Percentiles rank a stretch among this genome's conserved stretches.
Evolutionary conservation across 1,140 invertebrate genomes (phyloP).

Genomic region (Drosophila fuyamai): DNA sequence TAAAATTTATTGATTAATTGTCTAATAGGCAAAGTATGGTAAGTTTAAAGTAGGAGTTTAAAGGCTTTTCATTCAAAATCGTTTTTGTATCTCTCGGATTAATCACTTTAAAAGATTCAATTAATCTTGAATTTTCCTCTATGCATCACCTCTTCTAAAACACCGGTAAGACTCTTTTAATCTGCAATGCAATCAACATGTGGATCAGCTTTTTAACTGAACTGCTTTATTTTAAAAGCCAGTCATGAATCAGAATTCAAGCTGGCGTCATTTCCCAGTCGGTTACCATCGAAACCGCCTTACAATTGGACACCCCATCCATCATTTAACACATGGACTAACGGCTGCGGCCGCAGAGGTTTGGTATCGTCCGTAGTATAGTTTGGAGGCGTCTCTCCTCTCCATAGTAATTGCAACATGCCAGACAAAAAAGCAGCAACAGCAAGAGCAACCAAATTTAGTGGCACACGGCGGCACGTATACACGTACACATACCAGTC

Average conservation of each 20-base stretch:
- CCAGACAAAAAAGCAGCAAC: slow-evolving; percentile 48
- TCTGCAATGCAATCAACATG: slow-evolving; percentile 9
- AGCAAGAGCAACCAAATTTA: slow-evolving; percentile 54
- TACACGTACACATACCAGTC: slow-evolving; percentile 52
- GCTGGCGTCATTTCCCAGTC: slow-evolving; percentile 37
- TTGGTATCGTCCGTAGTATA: slow-evolving; percentile 21
- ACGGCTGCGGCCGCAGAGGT: slow-evolving; percentile 17
- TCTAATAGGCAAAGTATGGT: too few relatives aligned
- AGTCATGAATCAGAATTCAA: slow-evolving; percentile 26
- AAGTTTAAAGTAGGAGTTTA: too few relatives aligned
- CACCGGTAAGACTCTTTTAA: neutral
- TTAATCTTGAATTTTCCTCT: neutral
- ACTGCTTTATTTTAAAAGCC: slow-evolving; percentile 5
- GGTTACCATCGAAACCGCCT: slow-evolving; percentile 43
- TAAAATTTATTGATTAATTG: too few relatives aligned
- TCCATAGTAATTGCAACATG: slow-evolving; percentile 59
- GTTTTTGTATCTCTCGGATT: neutral
- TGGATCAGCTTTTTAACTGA: slow-evolving; percentile 6
- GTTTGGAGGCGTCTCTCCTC: slow-evolving; percentile 38
- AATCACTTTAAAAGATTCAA: neutral
- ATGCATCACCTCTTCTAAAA: neutral
- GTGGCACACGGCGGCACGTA: slow-evolving; percentile 53
- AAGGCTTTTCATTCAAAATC: too few relatives aligned
- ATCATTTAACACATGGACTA: slow-evolving; percentile 57
- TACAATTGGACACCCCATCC: slow-evolving; percentile 49